Base-by-base conservation (phyloP, 2,888 invertebrate genomes). In the Microplitis manilae region DNA sequence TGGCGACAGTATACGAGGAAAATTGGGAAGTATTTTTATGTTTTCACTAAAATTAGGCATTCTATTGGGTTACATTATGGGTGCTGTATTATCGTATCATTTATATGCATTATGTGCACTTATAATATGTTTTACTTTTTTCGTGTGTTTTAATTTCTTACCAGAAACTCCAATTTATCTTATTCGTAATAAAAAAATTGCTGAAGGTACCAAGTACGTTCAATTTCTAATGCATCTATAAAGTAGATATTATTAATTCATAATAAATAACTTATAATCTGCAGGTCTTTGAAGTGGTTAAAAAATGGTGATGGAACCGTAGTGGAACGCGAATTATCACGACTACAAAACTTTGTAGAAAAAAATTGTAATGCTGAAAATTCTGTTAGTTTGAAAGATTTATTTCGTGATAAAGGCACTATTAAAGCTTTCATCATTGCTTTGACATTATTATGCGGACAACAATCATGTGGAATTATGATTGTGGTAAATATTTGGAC, bases 121-220 rank as follows among this genome's bases (percentile, higher is more conserved):
- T 1, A 30, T 89, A 0, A 75, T 91, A 1, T 90, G 91, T 0
- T 69, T 91, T 1, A 17, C 91, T 0, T 90, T 90, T 64, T 77
- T 91, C 6, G 79, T 89, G 1, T 76, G 87, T 0, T 90, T 92
- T 79, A 81, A 89, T n/a, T 90, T 88, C 72, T 80, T 92, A 79
- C 93, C 93, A 5, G 93, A 93, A 85, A 91, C 92, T 0, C 93
- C 93, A 0, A 86, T 91, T 39, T 91, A 88, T 69, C 84, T 91
- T 15, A 79, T 91, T 40, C 86, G 87, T 7, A 81, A 83, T 60
- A 87, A 89, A 73, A 87, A 86, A 59, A 82, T 85, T 78, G 84
- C 84, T 6, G 92, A 92, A 15, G 72, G 72, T 7, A 61, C 61
- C 8, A 68, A 61, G 76, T 76, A 61, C 61, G 20, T 60, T 50